phyloP scores from a whole-genome alignment of 2,797 vertebrate species.

The Falco rusticolus region DNA sequence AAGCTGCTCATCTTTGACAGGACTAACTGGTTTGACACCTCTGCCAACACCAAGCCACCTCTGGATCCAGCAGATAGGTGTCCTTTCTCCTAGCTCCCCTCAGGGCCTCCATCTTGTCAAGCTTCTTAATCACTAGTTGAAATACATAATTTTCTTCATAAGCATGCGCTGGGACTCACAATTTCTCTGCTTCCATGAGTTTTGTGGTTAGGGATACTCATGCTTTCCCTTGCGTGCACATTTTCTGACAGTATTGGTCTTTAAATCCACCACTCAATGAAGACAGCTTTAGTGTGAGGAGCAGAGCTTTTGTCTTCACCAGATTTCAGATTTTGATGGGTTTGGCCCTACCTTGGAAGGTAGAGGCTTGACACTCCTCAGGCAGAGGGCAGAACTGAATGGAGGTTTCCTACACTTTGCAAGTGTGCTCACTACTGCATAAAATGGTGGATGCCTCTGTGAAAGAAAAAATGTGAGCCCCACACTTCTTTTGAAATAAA shows the following conservation, averaged over 20 bases:
- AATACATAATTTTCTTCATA: background rate
- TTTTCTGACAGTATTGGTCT: background rate
- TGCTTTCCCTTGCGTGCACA: background rate
- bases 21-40: background rate
- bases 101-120: background rate
- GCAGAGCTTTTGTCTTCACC: background rate
- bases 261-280: background rate
- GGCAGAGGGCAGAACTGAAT: background rate
- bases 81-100: background rate
- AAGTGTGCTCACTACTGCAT: background rate
- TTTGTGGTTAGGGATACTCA: background rate
- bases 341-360: background rate
- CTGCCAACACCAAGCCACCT: background rate
- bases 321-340: background rate
- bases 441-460: background rate
- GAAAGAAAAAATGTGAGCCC: background rate
- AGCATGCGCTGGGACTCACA: background rate
- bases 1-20: background rate
- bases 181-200: background rate
- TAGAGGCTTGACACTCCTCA: background rate
- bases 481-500: background rate
- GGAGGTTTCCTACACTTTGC: background rate
- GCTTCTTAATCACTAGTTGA: background rate
- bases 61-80: background rate
- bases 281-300: background rate